phyloP scores from a whole-genome alignment of 2,888 invertebrate genomes.

The Microplitis manilae region DNA sequence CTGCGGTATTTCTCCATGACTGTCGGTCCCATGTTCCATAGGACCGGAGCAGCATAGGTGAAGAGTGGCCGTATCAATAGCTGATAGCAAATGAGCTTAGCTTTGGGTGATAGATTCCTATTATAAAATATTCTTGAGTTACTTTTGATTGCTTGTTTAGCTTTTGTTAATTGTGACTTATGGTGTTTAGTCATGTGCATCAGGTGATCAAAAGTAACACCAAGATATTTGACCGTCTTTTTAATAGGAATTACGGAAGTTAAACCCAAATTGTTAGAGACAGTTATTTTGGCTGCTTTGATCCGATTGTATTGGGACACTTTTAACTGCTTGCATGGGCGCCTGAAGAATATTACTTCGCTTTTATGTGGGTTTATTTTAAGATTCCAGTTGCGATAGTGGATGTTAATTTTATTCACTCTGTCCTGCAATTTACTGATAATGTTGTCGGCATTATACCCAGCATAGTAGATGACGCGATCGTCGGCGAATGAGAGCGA shows the following conservation, averaged over 20 bases:
- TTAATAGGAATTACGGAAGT: background rate
- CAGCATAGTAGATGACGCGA: background rate
- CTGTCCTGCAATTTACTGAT: background rate
- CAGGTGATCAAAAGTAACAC: conserved; percentile 34
- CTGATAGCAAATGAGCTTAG: no score
- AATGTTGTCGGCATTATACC: background rate
- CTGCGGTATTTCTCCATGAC: no score
- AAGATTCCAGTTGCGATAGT: background rate
- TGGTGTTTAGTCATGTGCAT: background rate
- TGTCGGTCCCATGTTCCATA: no score
- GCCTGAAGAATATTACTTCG: background rate
- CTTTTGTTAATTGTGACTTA: conserved; percentile 34
- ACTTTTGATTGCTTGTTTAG: conserved; percentile 15
- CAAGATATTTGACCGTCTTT: conserved; percentile 36
- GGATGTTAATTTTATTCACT: background rate
- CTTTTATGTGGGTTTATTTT: background rate
- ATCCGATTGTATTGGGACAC: background rate
- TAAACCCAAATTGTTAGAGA: background rate
- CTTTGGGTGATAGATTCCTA: no score
- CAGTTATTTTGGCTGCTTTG: background rate
- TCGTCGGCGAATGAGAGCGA: background rate
- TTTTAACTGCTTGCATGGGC: background rate
- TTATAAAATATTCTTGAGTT: no score
- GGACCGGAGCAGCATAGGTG: no score
- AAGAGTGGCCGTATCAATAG: no score